phyloP scores from a whole-genome alignment of 2,888 invertebrate genomes.

The Ophion ventricosus region DNA sequence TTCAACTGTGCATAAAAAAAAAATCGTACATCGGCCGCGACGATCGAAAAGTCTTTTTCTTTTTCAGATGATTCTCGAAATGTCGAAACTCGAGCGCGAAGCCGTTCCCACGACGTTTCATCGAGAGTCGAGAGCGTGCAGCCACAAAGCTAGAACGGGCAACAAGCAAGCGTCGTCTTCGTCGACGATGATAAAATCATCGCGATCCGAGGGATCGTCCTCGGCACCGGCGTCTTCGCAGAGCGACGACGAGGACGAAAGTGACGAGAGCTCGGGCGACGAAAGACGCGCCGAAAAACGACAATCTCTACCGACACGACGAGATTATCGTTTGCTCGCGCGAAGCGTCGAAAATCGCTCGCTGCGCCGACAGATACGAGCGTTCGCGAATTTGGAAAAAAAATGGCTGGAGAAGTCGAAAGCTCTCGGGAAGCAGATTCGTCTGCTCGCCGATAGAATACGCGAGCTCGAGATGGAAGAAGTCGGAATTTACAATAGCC shows the following conservation, averaged over 20 bases:
- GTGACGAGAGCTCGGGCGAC: constrained; percentile 28
- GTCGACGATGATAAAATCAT: constrained; percentile 25
- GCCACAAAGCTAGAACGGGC: constrained; percentile 9
- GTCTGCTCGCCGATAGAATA: constrained; percentile 39
- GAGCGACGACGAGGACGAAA: constrained; percentile 41
- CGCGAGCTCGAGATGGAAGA: constrained; percentile 18
- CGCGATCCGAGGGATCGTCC: constrained; percentile 38
- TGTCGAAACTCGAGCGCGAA: constrained; percentile 57
- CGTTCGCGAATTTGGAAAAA: constrained; percentile 27
- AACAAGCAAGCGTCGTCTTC: constrained; percentile 23
- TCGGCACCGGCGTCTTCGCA: constrained; percentile 35
- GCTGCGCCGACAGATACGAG: constrained; percentile 50
- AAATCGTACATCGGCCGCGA: neutral
- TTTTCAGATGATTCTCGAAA: constrained; percentile 56
- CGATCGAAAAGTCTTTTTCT: neutral
- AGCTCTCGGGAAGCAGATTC: constrained; percentile 36
- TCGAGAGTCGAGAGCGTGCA: constrained; percentile 34
- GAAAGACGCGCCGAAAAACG: neutral
- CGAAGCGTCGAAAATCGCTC: constrained; percentile 45
- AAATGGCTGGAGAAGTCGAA: constrained; percentile 52
- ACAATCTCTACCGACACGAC: constrained; percentile 27
- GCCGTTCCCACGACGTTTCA: constrained; percentile 37
- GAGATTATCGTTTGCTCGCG: constrained; percentile 43
- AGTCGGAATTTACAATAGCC: constrained; percentile 15
- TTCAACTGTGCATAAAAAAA: no score